phyloP scores from a whole-genome alignment of 2,113 vertebrate genomes.

The Takifugu bimaculatus region DNA sequence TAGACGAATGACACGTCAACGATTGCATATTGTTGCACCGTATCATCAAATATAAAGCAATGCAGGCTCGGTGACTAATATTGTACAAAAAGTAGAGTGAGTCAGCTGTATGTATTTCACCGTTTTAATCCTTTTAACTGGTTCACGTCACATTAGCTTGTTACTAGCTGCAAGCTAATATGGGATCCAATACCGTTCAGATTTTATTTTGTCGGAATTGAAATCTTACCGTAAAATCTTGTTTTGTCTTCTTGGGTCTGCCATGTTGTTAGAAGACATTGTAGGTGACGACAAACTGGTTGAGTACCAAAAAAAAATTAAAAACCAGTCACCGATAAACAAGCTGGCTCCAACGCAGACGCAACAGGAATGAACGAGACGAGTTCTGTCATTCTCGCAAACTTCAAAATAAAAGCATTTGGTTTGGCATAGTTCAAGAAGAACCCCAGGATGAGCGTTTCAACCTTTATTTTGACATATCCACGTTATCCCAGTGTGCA shows the following conservation, averaged over 20 bases:
- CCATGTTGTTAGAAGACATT: slow-evolving; percentile 82
- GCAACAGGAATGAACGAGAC: too few species aligned
- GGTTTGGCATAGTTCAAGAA: rapidly evolving
- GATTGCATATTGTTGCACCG: too few species aligned
- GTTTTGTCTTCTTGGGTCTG: slow-evolving; percentile 82
- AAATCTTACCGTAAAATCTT: slow-evolving; percentile 82
- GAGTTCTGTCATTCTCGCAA: slow-evolving; percentile 10
- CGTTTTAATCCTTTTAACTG: too few species aligned
- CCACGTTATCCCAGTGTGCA: slow-evolving; percentile 6
- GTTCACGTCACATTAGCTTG: background rate
- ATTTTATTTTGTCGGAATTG: background rate
- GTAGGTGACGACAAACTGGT: slow-evolving; percentile 4
- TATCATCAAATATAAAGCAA: too few species aligned
- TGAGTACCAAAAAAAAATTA: background rate
- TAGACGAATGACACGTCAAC: too few species aligned
- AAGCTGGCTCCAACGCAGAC: slow-evolving; percentile 13
- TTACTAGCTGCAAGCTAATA: too few species aligned
- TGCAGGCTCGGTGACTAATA: too few species aligned
- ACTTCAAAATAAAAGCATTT: slow-evolving; percentile 44
- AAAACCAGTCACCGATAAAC: background rate
- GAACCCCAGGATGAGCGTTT: rapidly evolving
- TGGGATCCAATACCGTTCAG: background rate
- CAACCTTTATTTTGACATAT: slow-evolving; percentile 54
- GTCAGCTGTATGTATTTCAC: too few species aligned
- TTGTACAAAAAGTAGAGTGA: too few species aligned